phyloP scores from a whole-genome alignment of 2,888 invertebrate genomes.

The Lamellibrachia satsuma region DNA sequence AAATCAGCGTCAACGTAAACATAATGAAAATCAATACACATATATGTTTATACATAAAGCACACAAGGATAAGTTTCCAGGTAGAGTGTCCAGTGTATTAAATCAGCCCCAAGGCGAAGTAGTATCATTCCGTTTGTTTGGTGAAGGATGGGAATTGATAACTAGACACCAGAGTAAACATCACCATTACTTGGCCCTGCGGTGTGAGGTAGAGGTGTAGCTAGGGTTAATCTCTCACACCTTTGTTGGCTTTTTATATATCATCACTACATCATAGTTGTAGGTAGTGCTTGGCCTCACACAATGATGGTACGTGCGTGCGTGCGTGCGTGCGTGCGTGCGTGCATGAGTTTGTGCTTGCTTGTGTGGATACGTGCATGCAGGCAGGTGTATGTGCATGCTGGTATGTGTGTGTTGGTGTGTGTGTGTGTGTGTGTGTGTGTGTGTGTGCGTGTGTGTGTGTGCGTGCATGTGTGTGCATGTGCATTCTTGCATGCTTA shows the following conservation, averaged over 20 bases:
- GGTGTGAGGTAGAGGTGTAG: neutral
- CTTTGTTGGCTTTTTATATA: neutral
- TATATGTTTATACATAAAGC: neutral
- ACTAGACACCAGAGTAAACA: neutral
- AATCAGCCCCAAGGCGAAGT: neutral
- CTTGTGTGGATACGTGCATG: neutral
- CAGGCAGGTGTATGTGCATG: neutral
- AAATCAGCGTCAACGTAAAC: neutral
- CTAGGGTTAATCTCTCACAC: neutral
- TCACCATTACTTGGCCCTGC: neutral
- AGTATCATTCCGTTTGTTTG: neutral
- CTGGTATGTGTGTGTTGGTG: neutral
- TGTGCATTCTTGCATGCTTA: neutral
- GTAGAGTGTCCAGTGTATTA: neutral
- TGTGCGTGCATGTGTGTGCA: neutral
- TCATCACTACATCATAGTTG: neutral
- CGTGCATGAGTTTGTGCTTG: too few species aligned
- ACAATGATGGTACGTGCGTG: neutral
- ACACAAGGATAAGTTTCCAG: neutral
- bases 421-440: neutral
- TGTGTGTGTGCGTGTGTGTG: neutral
- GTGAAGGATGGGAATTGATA: neutral
- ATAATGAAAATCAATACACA: conserved; percentile 1
- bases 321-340: neutral
- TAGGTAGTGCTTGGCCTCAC: neutral